These are phyloP conservation scores for Aphodius sticticus DNA, from an alignment of 2,888 invertebrate species.

Conservation along the genomic window DNA sequence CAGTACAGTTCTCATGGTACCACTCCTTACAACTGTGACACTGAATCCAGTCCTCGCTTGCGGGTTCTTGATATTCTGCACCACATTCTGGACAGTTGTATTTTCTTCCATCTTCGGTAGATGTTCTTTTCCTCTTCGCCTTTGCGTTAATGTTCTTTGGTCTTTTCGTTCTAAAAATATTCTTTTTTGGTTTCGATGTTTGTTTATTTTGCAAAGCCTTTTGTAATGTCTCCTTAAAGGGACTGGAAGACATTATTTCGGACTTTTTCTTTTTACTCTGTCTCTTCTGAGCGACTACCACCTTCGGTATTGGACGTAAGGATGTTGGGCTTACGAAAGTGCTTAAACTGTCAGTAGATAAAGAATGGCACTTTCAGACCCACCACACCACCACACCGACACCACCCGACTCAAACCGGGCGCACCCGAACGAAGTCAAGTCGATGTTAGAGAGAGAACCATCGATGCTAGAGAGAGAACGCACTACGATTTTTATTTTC, in stretches of 20 bases:
- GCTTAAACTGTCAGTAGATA: background rate
- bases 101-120: no score
- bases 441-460: no score
- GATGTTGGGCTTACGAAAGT: background rate
- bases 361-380: no score
- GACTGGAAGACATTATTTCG: no score
- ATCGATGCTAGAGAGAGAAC: no score
- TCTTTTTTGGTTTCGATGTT: slow-evolving; percentile 15
- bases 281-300: background rate
- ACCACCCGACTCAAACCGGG: no score
- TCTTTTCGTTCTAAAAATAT: background rate
- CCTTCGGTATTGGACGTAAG: background rate
- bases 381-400: no score
- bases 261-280: background rate
- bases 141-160: no score
- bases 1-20: slow-evolving; percentile 28
- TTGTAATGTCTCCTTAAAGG: no score
- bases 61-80: slow-evolving; percentile 19
- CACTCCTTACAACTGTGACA: slow-evolving; percentile 22
- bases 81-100: background rate
- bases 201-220: slow-evolving; percentile 7
- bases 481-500: no score
- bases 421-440: no score
- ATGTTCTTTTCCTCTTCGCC: no score
- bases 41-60: slow-evolving; percentile 13